Evolutionary conservation across 2,888 invertebrate genomes (phyloP).

Genomic region (Lasioglossum oenotherae): DNA sequence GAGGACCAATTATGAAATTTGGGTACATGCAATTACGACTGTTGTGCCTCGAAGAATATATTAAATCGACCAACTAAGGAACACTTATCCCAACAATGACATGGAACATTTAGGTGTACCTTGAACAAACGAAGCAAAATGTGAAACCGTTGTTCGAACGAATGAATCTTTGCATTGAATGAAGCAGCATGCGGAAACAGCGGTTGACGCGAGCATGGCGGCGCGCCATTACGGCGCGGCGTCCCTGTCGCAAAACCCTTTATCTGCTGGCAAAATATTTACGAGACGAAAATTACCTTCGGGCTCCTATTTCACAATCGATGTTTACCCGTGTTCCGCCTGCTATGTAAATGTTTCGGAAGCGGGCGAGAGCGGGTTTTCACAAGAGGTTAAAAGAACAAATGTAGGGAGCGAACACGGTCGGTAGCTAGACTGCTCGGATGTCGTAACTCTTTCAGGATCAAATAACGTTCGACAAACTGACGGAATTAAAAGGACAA

Average conservation of each 20-base stretch:
- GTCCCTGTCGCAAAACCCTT: neutral
- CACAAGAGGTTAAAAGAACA: neutral
- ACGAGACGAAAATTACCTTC: slow-evolving; percentile 9
- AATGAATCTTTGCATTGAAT: neutral
- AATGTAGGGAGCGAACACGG: slow-evolving; percentile 3
- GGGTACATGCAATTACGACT: too few relatives aligned
- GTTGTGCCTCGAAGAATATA: too few relatives aligned
- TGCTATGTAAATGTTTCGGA: neutral
- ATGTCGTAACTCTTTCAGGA: slow-evolving; percentile 36
- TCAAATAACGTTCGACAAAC: slow-evolving; percentile 42
- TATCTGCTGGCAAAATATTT: neutral
- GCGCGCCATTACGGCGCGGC: neutral
- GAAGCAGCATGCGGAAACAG: neutral
- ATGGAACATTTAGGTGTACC: too few relatives aligned
- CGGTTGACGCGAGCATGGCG: neutral
- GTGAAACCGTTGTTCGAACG: too few relatives aligned
- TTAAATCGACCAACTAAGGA: too few relatives aligned
- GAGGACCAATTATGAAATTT: too few relatives aligned
- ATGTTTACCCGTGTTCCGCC: neutral
- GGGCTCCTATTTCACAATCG: neutral
- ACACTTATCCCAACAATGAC: too few relatives aligned
- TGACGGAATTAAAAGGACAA: slow-evolving; percentile 33
- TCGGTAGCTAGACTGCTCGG: neutral
- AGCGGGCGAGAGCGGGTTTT: neutral
- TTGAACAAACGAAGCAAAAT: too few relatives aligned